Evolutionary conservation across 2,797 vertebrate genomes (phyloP).

Genomic region (Okamejei kenojei): DNA sequence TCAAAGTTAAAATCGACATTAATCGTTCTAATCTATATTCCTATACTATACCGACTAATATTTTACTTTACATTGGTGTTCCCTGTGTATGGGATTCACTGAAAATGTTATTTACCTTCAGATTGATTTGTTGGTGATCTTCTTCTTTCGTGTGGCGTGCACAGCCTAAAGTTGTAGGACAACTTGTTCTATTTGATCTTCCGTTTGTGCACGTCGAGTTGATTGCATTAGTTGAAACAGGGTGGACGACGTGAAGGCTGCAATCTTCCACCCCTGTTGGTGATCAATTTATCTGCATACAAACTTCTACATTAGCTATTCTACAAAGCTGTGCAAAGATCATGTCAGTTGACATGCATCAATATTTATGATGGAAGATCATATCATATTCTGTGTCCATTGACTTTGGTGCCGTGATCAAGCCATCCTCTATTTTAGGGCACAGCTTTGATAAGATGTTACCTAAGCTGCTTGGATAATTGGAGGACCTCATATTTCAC

Average conservation of each 20-base stretch:
- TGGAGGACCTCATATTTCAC: too few relatives aligned
- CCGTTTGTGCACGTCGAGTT: too few relatives aligned
- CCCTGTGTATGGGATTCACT: not conserved
- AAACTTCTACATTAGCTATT: not conserved
- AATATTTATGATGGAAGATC: not conserved
- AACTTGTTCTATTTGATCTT: too few relatives aligned
- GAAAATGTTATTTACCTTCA: constrained; percentile 1
- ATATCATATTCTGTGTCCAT: not conserved
- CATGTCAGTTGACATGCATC: not conserved
- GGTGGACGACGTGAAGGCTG: too few relatives aligned
- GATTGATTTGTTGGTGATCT: constrained; percentile 4
- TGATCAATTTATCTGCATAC: not conserved
- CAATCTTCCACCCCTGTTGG: too few relatives aligned
- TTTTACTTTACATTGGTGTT: not conserved
- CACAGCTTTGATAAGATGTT: not conserved
- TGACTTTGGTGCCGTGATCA: not conserved
- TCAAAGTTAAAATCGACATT: not conserved
- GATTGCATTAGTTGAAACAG: too few relatives aligned
- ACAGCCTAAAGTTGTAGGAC: too few relatives aligned
- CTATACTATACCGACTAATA: too few relatives aligned
- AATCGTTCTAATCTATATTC: not conserved
- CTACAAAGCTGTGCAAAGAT: not conserved
- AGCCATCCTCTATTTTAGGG: not conserved
- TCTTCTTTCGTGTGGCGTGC: too few relatives aligned
- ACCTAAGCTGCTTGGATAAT: too few relatives aligned